phyloP scores from a whole-genome alignment of 1,140 invertebrate genomes.

The Caenorhabditis briggsae region DNA sequence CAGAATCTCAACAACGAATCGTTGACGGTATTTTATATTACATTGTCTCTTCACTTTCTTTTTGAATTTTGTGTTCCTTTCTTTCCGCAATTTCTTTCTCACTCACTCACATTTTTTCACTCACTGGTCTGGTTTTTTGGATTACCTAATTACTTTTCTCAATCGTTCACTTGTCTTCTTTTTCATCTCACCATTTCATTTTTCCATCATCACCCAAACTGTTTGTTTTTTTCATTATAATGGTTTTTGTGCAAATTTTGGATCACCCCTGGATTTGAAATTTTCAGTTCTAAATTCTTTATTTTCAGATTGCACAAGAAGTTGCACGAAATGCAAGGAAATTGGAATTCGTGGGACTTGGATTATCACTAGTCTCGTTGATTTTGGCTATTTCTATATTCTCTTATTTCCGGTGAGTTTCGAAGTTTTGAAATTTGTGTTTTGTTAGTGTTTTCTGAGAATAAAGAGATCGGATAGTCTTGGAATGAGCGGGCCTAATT shows the following conservation, averaged over 20 bases:
- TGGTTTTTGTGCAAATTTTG: neutral
- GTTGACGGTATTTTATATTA: constrained; percentile 63
- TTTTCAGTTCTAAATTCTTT: constrained; percentile 32
- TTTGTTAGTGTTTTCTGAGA: too few species aligned
- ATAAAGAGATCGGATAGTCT: too few species aligned
- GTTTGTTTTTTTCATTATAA: neutral
- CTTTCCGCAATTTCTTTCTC: neutral
- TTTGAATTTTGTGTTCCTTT: neutral
- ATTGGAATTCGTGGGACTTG: constrained; percentile 87
- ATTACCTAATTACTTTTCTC: neutral
- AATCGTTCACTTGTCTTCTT: neutral
- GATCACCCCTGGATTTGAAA: neutral
- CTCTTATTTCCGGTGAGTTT: constrained; percentile 84
- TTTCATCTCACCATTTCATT: neutral
- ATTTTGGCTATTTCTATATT: constrained; percentile 86
- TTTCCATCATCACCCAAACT: neutral
- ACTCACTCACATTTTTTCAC: constrained; percentile 9
- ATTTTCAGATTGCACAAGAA: constrained; percentile 81
- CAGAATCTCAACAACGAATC: constrained; percentile 75
- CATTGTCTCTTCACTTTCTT: neutral
- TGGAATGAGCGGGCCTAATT: too few species aligned
- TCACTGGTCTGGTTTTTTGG: neutral
- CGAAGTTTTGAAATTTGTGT: neutral
- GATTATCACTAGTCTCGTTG: constrained; percentile 85
- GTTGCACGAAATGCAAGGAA: constrained; percentile 85